Percentiles rank a stretch among this genome's conserved stretches.
Conservation (phyloP, 1,140 invertebrate genomes). For the Lucilia sericata region DNA sequence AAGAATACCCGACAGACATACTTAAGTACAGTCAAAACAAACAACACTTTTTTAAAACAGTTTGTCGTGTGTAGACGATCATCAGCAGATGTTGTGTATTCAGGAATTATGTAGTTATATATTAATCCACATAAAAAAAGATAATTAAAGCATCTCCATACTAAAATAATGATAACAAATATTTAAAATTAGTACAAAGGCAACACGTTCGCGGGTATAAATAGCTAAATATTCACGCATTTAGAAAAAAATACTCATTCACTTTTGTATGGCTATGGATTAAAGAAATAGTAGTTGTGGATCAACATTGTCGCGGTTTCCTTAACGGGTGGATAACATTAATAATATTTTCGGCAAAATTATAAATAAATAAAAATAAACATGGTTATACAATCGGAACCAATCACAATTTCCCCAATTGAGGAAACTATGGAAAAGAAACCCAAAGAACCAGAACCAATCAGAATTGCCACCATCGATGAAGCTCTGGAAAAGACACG, state of each 20-base stretch:
- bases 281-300: neutral
- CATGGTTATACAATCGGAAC: neutral
- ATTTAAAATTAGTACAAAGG: no score
- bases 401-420: no score
- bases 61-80: no score
- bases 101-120: no score
- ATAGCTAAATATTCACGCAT: neutral
- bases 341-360: neutral
- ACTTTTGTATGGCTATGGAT: neutral
- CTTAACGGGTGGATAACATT: no score
- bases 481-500: constrained; percentile 46
- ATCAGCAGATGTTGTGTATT: neutral
- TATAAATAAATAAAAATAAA: neutral
- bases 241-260: constrained; percentile 4
- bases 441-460: neutral
- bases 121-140: neutral
- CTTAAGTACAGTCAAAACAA: no score
- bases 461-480: constrained; percentile 35
- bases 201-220: neutral
- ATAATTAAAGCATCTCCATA: no score
- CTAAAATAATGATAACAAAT: no score
- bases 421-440: no score
- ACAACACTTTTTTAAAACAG: no score
- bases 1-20: no score
- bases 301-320: no score